These are phyloP conservation scores for Oceanodroma leucorhoa DNA, from an alignment of 2,797 vertebrate species.

Conservation along the genomic window DNA sequence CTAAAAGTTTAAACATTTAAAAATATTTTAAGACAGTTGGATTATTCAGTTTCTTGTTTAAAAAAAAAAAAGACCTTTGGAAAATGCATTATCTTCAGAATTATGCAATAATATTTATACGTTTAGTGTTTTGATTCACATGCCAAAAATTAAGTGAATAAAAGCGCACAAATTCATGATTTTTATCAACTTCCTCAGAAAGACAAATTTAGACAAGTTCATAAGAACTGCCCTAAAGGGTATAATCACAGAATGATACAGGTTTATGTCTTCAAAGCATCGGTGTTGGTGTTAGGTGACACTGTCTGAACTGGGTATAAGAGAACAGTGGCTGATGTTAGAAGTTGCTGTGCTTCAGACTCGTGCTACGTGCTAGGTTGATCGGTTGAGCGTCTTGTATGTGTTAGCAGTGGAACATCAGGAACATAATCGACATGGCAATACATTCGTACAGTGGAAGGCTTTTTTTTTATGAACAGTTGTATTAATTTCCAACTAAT, in stretches of 20 bases:
- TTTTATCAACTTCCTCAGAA: neutral
- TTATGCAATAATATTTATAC: neutral
- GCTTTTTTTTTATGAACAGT: neutral
- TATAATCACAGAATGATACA: neutral
- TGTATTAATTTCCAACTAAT: neutral
- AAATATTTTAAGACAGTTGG: neutral
- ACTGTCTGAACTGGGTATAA: accelerated
- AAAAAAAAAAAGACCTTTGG: neutral
- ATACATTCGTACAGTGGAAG: neutral
- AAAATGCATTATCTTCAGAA: neutral
- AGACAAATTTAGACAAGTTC: neutral
- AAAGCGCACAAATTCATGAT: accelerated
- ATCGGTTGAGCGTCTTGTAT: neutral
- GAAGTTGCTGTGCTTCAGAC: neutral
- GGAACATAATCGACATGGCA: neutral
- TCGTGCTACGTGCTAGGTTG: accelerated
- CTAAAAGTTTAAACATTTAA: neutral
- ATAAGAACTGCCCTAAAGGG: neutral
- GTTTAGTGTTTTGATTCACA: neutral
- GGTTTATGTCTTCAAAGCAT: neutral
- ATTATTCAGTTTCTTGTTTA: neutral
- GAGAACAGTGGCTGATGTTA: neutral
- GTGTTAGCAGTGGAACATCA: neutral
- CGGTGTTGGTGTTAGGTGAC: neutral
- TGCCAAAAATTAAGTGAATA: neutral